phyloP scores from a whole-genome alignment of 1,140 invertebrate species.

The Drosophila tristis region DNA sequence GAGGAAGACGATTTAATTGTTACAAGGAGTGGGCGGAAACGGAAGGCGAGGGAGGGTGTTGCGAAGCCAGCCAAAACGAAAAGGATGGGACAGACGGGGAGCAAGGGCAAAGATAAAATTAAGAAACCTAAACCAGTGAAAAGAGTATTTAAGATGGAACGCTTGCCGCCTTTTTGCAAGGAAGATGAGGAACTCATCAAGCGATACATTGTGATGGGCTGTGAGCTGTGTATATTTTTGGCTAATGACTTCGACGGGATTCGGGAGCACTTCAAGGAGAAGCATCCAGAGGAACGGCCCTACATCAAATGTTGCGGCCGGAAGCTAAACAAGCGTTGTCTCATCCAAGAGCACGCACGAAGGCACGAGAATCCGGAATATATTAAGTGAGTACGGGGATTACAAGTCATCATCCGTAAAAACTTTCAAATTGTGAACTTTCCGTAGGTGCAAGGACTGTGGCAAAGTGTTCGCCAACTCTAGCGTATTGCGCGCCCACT shows the following conservation, averaged over 20 bases:
- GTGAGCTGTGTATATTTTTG: conserved; percentile 74
- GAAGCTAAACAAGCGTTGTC: conserved; percentile 70
- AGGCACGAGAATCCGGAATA: conserved; percentile 78
- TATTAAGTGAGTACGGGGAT: conserved; percentile 56
- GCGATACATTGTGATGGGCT: conserved; percentile 77
- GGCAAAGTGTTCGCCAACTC: conserved; percentile 76
- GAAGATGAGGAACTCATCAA: conserved; percentile 76
- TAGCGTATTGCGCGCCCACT: conserved; percentile 69
- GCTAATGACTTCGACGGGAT: conserved; percentile 71
- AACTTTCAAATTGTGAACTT: not conserved
- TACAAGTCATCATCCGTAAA: no score
- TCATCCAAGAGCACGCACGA: conserved; percentile 72
- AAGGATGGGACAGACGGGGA: conserved; percentile 23
- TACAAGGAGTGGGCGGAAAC: conserved; percentile 62
- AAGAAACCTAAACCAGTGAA: conserved; percentile 47
- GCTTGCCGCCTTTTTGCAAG: conserved; percentile 68
- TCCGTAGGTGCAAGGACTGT: conserved; percentile 68
- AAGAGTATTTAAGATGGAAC: conserved; percentile 60
- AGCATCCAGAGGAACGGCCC: conserved; percentile 60
- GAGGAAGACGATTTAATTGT: conserved; percentile 62
- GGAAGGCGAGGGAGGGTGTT: conserved; percentile 40
- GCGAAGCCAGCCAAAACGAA: conserved; percentile 37
- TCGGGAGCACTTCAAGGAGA: conserved; percentile 70
- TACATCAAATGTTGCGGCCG: conserved; percentile 75
- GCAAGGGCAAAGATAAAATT: conserved; percentile 25